Conservation (phyloP, 35 echinoderm and acorn worm species). For the Anneissia japonica region DNA sequence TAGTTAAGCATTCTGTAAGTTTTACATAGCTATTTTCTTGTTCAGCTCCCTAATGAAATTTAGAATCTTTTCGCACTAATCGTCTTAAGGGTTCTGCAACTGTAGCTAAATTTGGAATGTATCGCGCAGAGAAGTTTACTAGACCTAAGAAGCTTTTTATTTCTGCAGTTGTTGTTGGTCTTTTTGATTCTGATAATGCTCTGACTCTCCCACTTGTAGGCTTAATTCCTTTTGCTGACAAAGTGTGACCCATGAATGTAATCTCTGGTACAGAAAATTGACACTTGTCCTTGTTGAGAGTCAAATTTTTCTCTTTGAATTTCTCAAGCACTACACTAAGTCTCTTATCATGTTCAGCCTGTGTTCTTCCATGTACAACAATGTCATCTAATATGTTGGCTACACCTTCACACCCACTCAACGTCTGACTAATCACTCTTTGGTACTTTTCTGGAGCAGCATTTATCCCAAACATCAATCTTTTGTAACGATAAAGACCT, state of each 20-base stretch:
- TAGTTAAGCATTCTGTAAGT: constrained; percentile 38
- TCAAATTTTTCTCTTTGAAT: constrained; percentile 43
- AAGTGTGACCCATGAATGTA: constrained; percentile 50
- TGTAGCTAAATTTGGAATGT: constrained; percentile 66
- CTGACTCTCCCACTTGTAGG: constrained; percentile 42
- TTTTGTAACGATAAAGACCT: constrained; percentile 53
- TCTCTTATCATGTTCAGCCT: constrained; percentile 44
- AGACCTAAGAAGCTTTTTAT: constrained; percentile 66
- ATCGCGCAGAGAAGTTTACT: constrained; percentile 48
- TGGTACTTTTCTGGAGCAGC: constrained; percentile 59
- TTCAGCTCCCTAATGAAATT: constrained; percentile 39
- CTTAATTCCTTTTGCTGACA: constrained; percentile 42
- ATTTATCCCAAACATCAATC: constrained; percentile 54
- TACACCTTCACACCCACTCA: constrained; percentile 48
- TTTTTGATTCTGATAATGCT: constrained; percentile 18
- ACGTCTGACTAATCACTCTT: constrained; percentile 40
- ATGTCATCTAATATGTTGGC: constrained; percentile 62
- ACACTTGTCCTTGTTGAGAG: constrained; percentile 44
- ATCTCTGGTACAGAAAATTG: constrained; percentile 36
- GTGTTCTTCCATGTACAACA: constrained; percentile 26
- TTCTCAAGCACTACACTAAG: constrained; percentile 19
- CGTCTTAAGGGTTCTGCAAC: constrained; percentile 44
- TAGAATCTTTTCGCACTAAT: constrained; percentile 24
- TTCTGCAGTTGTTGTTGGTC: constrained; percentile 31
- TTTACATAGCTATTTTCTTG: constrained; percentile 22